Percentiles rank a stretch among this genome's conserved stretches.
These are phyloP conservation scores for Calephelis perditalis DNA, from an alignment of 2,888 invertebrate genomes.

Conservation along the genomic window DNA sequence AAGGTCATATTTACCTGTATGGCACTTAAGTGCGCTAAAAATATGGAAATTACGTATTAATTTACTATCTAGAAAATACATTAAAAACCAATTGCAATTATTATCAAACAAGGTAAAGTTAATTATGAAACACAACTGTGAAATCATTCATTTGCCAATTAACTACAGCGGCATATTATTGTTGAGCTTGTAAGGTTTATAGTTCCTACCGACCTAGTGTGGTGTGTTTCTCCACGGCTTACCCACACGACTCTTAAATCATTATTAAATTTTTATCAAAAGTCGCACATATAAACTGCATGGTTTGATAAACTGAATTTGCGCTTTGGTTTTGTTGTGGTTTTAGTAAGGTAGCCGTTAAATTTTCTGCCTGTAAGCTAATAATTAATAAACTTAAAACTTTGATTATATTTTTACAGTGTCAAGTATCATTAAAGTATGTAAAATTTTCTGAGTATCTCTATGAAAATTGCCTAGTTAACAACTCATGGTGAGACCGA, in stretches of 20 bases:
- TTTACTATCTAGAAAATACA: constrained; percentile 36
- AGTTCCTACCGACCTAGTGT: constrained; percentile 31
- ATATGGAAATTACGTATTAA: constrained; percentile 52
- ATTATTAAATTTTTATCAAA: not conserved
- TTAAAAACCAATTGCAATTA: constrained; percentile 33
- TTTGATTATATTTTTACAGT: too few species aligned
- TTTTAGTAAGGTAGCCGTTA: too few species aligned
- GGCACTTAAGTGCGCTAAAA: constrained; percentile 75
- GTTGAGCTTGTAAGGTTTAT: constrained; percentile 1
- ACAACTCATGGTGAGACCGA: constrained; percentile 18
- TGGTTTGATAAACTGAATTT: too few species aligned
- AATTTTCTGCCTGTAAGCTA: too few species aligned
- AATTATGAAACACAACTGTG: constrained; percentile 36
- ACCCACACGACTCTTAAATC: not conserved
- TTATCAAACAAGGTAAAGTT: constrained; percentile 32
- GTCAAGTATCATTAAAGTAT: too few species aligned
- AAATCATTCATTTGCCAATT: constrained; percentile 41
- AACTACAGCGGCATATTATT: constrained; percentile 13
- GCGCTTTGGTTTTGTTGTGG: too few species aligned
- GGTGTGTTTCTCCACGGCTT: constrained; percentile 1
- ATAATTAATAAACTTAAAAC: too few species aligned
- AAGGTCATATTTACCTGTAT: constrained; percentile 64
- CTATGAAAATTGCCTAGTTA: too few species aligned
- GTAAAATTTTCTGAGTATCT: too few species aligned
- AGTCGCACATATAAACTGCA: constrained; percentile 16